These are phyloP conservation scores for Hirundo rustica DNA, from an alignment of 2,797 vertebrate genomes.

Conservation along the genomic window DNA sequence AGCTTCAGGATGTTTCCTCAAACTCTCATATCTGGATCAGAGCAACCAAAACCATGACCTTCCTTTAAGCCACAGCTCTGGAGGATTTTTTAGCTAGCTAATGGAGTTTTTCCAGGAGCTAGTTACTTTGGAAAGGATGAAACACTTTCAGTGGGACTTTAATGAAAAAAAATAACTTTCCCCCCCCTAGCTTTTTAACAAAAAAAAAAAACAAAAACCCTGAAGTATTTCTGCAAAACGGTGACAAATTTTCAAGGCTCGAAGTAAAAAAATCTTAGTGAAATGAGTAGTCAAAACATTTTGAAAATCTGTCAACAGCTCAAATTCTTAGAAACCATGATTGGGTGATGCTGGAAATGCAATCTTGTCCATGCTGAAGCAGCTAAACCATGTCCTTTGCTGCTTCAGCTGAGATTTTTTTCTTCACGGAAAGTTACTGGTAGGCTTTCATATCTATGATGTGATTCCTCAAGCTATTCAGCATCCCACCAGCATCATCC, in stretches of 20 bases:
- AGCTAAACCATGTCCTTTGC: neutral
- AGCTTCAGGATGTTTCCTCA: neutral
- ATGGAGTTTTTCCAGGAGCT: neutral
- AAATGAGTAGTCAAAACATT: slow-evolving; percentile 65
- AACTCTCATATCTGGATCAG: neutral
- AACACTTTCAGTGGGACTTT: neutral
- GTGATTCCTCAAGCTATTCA: neutral
- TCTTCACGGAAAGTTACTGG: slow-evolving; percentile 37
- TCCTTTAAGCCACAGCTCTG: neutral
- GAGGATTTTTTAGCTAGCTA: neutral
- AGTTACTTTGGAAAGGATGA: neutral
- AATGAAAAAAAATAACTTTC: neutral
- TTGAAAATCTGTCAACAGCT: slow-evolving; percentile 61
- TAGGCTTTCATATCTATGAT: neutral
- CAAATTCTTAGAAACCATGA: slow-evolving; percentile 58
- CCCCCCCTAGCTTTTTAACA: neutral
- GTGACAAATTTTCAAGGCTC: slow-evolving; percentile 37
- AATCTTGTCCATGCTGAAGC: slow-evolving; percentile 30
- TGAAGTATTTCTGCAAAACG: neutral
- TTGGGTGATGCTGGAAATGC: slow-evolving; percentile 18
- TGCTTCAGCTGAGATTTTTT: neutral
- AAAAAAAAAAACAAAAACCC: neutral
- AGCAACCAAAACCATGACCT: neutral
- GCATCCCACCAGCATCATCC: neutral
- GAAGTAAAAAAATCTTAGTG: slow-evolving; percentile 24